Percentiles rank a stretch among this genome's conserved stretches.
These are phyloP conservation scores for Lagorchestes hirsutus DNA, from an alignment of 2,797 vertebrate species.

Conservation along the genomic window DNA sequence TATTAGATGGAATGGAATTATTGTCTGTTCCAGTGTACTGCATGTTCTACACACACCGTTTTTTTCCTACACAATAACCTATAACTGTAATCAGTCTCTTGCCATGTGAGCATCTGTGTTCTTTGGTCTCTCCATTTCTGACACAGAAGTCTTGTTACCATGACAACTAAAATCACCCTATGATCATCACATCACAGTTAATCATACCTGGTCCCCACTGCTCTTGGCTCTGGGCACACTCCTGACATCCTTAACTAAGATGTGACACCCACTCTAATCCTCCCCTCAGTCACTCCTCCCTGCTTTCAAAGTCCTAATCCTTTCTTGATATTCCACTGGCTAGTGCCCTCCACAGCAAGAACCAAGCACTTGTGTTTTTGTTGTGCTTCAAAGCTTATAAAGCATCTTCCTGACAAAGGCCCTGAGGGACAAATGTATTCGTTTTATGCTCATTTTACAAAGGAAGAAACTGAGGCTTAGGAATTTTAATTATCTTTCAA, in stretches of 20 bases:
- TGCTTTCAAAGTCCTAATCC: neutral
- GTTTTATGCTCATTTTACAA: neutral
- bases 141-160: slow-evolving; percentile 26
- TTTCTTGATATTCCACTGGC: neutral
- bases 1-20: neutral
- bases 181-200: neutral
- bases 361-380: neutral
- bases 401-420: neutral
- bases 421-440: neutral
- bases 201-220: neutral
- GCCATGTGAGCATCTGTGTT: slow-evolving; percentile 38
- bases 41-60: neutral
- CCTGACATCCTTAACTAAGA: neutral
- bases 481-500: neutral
- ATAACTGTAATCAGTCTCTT: neutral
- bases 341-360: neutral
- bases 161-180: neutral
- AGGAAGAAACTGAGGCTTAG: neutral
- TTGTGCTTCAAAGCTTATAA: neutral
- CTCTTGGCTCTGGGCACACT: neutral
- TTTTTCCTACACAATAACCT: neutral
- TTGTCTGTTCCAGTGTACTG: neutral
- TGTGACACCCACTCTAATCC: neutral
- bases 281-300: neutral
- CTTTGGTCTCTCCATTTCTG: neutral